phyloP scores from a whole-genome alignment of 2,888 invertebrate genomes.

The Hirtodrosophila trivittata region DNA sequence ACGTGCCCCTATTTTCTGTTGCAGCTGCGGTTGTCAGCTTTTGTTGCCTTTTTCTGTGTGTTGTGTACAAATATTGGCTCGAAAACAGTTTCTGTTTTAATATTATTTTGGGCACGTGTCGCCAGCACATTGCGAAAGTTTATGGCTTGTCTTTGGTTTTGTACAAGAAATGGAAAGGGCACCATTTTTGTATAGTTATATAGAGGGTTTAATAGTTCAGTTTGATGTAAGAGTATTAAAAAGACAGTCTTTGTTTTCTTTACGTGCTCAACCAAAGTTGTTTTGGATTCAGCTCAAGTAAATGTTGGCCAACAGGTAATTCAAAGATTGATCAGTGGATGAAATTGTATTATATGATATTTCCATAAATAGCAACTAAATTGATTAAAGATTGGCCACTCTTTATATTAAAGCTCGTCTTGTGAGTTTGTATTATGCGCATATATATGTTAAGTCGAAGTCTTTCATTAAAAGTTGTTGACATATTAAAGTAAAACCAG shows the following conservation, averaged over 20 bases:
- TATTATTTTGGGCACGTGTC: constrained; percentile 33
- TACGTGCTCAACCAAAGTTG: constrained; percentile 2
- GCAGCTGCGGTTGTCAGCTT: constrained; percentile 19
- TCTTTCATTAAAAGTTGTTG: constrained; percentile 19
- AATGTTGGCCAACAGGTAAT: constrained; percentile 16
- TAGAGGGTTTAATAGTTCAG: not conserved
- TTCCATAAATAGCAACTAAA: constrained; percentile 21
- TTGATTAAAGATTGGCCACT: constrained; percentile 11
- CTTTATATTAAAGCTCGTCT: constrained; percentile 28
- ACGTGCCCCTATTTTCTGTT: constrained; percentile 54
- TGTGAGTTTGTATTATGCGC: constrained; percentile 14
- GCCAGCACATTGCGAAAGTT: constrained; percentile 31
- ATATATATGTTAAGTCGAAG: constrained; percentile 3
- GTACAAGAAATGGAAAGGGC: constrained; percentile 44
- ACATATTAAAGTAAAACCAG: constrained; percentile 29
- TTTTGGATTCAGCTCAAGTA: constrained; percentile 21
- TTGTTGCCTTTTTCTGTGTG: constrained; percentile 12
- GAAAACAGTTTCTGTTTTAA: constrained; percentile 29
- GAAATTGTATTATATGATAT: constrained; percentile 11
- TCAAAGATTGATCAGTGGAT: constrained; percentile 27
- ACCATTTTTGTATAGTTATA: not conserved
- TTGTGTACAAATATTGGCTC: constrained; percentile 41
- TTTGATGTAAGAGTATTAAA: no score
- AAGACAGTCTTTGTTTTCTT: no score
- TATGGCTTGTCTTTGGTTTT: constrained; percentile 10